phyloP scores from a whole-genome alignment of 1,140 invertebrate species.

The Drosophila tropicalis region DNA sequence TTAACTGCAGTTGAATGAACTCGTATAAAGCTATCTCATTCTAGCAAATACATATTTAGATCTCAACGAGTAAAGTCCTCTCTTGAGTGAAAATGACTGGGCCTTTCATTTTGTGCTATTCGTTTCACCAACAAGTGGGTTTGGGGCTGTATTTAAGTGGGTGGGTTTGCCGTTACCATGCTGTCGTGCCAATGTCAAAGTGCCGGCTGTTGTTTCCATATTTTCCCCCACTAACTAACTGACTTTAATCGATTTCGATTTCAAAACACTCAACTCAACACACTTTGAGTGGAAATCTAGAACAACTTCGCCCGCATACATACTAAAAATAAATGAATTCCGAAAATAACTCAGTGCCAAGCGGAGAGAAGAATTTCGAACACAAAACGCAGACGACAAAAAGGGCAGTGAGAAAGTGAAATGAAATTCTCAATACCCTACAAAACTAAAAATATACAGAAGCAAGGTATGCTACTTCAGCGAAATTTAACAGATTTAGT shows the following conservation, averaged over 20 bases:
- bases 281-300: conserved; percentile 10
- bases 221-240: not conserved
- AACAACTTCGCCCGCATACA: conserved; percentile 26
- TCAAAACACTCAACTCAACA: conserved; percentile 32
- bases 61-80: too few relatives aligned
- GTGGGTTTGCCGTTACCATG: not conserved
- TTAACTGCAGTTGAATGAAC: conserved; percentile 43
- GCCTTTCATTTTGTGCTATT: not conserved
- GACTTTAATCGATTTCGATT: not conserved
- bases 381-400: conserved; percentile 18
- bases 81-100: conserved; percentile 13
- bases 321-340: conserved; percentile 27
- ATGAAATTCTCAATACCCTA: conserved; percentile 26
- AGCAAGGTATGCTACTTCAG: conserved; percentile 9
- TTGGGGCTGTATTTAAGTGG: too few relatives aligned
- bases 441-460: too few relatives aligned
- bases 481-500: not conserved
- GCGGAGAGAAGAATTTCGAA: conserved; percentile 16
- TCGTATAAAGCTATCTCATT: not conserved
- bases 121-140: not conserved
- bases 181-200: conserved; percentile 12
- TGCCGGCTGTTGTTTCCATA: conserved; percentile 18
- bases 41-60: too few relatives aligned
- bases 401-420: conserved; percentile 33
- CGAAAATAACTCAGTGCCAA: conserved; percentile 53